Evolutionary conservation across 1,140 invertebrate species (phyloP).

Genomic region (Neodiprion lecontei): DNA sequence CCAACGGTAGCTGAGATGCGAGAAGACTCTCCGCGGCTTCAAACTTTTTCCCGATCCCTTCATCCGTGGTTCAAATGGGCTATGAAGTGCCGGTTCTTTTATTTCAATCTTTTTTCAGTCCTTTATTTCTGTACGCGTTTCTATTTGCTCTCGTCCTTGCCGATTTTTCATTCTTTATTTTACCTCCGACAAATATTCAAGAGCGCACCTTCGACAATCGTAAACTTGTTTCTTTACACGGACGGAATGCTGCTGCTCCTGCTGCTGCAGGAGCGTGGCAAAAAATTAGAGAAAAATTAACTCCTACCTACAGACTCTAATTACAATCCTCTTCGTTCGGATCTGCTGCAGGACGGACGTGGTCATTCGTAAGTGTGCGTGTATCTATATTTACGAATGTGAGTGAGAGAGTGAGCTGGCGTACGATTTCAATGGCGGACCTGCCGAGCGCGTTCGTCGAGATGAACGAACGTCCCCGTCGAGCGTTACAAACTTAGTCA

Average conservation of each 20-base stretch:
- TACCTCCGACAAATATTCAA: background rate
- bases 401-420: too few species aligned
- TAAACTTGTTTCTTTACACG: background rate
- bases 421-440: too few species aligned
- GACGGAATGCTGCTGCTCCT: background rate
- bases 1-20: background rate
- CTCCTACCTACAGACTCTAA: background rate
- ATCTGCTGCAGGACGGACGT: background rate
- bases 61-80: background rate
- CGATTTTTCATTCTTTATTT: too few species aligned
- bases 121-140: background rate
- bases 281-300: slow-evolving; percentile 8
- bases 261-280: background rate
- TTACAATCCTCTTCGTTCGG: background rate
- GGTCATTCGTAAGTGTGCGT: too few species aligned
- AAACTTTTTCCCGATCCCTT: background rate
- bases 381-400: too few species aligned
- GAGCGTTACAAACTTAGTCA: background rate
- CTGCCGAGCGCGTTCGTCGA: background rate
- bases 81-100: background rate
- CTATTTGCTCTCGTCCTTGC: too few species aligned
- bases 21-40: background rate
- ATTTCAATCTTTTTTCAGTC: background rate
- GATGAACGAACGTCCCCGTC: background rate
- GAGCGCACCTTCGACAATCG: background rate